phyloP scores from a whole-genome alignment of 2,888 invertebrate genomes.

The Lamellibrachia satsuma region DNA sequence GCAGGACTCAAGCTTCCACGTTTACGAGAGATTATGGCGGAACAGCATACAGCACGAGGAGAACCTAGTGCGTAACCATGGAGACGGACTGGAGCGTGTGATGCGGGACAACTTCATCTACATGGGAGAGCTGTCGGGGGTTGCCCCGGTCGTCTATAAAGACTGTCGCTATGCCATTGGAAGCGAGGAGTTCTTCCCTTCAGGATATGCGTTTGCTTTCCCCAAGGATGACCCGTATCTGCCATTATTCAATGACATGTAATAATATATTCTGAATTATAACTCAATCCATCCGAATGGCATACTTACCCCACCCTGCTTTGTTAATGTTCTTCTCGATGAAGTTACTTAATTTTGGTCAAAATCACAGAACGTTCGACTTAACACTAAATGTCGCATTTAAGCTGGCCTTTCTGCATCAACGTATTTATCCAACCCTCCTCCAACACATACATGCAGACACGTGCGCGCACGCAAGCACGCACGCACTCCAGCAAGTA shows the following conservation, averaged over 20 bases:
- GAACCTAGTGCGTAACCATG: conserved; percentile 30
- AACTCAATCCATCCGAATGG: background rate
- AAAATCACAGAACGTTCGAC: too few species aligned
- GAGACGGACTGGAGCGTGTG: conserved; percentile 32
- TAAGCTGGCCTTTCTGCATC: too few species aligned
- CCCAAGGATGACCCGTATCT: conserved; percentile 34
- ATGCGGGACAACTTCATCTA: conserved; percentile 35
- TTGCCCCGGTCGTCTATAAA: conserved; percentile 30
- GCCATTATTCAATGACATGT: conserved; percentile 28
- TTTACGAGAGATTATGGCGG: conserved; percentile 26
- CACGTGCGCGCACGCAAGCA: too few species aligned
- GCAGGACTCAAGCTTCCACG: conserved; percentile 26
- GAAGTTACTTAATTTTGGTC: too few species aligned
- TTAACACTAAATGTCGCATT: too few species aligned
- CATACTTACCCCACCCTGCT: background rate
- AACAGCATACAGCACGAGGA: conserved; percentile 25
- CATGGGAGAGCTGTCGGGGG: conserved; percentile 35
- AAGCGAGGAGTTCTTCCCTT: conserved; percentile 35
- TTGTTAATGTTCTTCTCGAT: background rate
- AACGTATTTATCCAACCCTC: too few species aligned
- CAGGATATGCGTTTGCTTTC: conserved; percentile 35
- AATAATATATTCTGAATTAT: background rate
- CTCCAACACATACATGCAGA: too few species aligned
- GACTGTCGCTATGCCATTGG: conserved; percentile 36
- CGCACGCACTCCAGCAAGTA: too few species aligned